Percentiles rank a stretch among this genome's conserved stretches.
phyloP scores from a whole-genome alignment of 1,140 invertebrate species.

The Orius laevigatus region DNA sequence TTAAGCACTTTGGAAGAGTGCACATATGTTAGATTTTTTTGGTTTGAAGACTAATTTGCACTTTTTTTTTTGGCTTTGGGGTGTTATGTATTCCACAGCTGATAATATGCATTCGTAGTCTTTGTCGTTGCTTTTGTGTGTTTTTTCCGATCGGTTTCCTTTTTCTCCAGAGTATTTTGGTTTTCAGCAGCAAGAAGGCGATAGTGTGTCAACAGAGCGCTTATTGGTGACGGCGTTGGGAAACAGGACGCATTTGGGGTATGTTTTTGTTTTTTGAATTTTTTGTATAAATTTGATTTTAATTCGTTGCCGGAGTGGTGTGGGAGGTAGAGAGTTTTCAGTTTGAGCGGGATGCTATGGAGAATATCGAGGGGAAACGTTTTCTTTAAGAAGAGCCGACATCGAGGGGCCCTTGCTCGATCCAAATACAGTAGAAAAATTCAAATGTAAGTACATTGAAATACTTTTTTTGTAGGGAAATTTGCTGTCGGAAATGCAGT shows the following conservation, averaged over 20 bases:
- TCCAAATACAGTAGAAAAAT: constrained; percentile 52
- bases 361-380: constrained; percentile 83
- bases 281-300: neutral
- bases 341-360: constrained; percentile 95
- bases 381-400: constrained; percentile 79
- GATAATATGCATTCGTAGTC: constrained; percentile 4
- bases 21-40: neutral
- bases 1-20: neutral
- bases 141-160: constrained; percentile 15
- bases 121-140: constrained; percentile 13
- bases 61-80: constrained; percentile 1
- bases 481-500: constrained; percentile 90
- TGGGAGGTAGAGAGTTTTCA: constrained; percentile 78
- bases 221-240: constrained; percentile 31
- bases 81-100: constrained; percentile 3
- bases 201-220: constrained; percentile 30
- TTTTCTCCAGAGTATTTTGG: constrained; percentile 23
- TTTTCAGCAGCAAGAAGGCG: constrained; percentile 24
- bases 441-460: neutral
- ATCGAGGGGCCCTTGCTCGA: constrained; percentile 78
- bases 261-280: constrained; percentile 8
- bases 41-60: neutral
- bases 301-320: constrained; percentile 76
- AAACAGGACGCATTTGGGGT: constrained; percentile 30
- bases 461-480: constrained; percentile 50